These are phyloP conservation scores for Linepithema humile DNA, from an alignment of 1,140 invertebrate species.

Conservation along the genomic window DNA sequence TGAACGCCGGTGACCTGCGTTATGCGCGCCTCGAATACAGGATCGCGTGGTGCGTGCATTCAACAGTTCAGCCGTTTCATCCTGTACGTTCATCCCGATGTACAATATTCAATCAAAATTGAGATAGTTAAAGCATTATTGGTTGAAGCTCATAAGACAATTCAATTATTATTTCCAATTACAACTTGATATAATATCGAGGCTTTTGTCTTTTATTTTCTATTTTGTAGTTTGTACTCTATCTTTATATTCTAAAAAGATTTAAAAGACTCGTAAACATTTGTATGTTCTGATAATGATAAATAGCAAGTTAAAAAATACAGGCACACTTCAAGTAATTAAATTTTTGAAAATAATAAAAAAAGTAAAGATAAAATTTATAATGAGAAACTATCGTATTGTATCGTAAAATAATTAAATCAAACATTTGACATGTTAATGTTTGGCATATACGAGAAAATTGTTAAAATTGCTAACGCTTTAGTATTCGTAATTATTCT, in stretches of 20 bases:
- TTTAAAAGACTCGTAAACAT: not conserved
- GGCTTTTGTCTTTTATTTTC: not conserved
- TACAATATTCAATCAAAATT: not conserved
- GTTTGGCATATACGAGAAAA: no score
- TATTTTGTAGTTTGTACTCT: no score
- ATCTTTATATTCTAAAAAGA: not conserved
- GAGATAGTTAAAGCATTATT: not conserved
- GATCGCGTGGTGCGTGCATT: slow-evolving; percentile 41
- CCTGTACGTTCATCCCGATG: not conserved
- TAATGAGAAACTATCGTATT: no score
- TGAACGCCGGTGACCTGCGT: slow-evolving; percentile 48
- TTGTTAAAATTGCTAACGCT: no score
- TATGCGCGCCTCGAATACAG: slow-evolving; percentile 36
- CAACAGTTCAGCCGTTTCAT: slow-evolving; percentile 19
- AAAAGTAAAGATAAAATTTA: not conserved
- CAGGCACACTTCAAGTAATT: not conserved
- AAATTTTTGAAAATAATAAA: not conserved
- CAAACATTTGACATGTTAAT: no score
- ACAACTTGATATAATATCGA: not conserved
- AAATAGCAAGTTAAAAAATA: not conserved
- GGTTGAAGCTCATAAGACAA: not conserved
- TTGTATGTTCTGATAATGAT: not conserved
- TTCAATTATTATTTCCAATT: not conserved
- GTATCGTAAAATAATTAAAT: no score
- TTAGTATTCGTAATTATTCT: not conserved